These are phyloP conservation scores for Drosophila kepulauana DNA, from an alignment of 1,140 invertebrate genomes.

Conservation along the genomic window DNA sequence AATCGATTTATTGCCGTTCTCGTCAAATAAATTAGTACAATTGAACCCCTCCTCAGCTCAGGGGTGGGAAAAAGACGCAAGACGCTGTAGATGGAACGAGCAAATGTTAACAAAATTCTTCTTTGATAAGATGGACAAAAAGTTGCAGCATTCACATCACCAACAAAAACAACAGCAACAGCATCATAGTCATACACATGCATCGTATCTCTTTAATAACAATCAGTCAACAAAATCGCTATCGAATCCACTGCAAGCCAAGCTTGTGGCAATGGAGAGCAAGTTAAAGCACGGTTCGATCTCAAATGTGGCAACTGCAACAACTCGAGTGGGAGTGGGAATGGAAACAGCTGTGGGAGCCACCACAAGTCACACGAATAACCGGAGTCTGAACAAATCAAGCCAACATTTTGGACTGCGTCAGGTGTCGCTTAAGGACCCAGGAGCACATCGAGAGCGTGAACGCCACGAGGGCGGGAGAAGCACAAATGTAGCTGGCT, in stretches of 20 bases:
- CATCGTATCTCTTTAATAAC: constrained; percentile 12
- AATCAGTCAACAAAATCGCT: constrained; percentile 10
- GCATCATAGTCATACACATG: constrained; percentile 8
- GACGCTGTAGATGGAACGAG: constrained; percentile 53
- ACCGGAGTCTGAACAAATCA: neutral
- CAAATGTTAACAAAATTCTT: constrained; percentile 57
- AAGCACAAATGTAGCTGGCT: constrained; percentile 14
- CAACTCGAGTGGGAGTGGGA: neutral
- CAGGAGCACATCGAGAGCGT: neutral
- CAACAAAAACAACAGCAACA: neutral
- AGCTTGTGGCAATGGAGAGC: constrained; percentile 23
- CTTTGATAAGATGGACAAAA: constrained; percentile 65
- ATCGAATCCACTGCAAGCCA: constrained; percentile 22
- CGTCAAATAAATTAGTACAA: neutral
- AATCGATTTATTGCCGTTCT: constrained; percentile 21
- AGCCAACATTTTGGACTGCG: neutral
- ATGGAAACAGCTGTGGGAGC: neutral
- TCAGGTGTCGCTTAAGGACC: neutral
- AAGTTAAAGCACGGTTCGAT: constrained; percentile 20
- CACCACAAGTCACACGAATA: neutral
- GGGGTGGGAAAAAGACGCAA: neutral
- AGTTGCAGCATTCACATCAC: constrained; percentile 39
- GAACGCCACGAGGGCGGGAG: constrained; percentile 1
- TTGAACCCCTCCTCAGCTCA: neutral
- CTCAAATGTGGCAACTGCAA: constrained; percentile 3